Evolutionary conservation across 2,113 vertebrate genomes (phyloP), one percentile per base, ranked within the genome.

Genomic region (Oreochromis spilurus): DNA sequence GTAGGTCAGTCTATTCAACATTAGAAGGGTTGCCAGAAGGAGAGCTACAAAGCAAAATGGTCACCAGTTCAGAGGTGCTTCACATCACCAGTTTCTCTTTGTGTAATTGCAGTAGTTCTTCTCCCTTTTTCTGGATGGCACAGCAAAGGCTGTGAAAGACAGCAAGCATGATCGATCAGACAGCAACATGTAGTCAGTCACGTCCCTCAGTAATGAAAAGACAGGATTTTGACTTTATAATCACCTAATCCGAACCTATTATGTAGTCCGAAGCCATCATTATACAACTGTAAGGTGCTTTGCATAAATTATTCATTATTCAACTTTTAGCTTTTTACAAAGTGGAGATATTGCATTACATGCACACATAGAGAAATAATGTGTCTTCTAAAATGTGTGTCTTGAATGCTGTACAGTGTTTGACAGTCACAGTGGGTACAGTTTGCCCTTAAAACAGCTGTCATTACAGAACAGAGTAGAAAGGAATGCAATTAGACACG

Each of bases 401-500:
- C 43, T 77, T 50, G 62, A 55, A 81, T 52, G 34, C 55, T 95
- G 95, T 97, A 97, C 96, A 96, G 97, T 95, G 96, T 97, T 97
- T 98, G 97, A 97, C 96, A 97, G 96, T 97, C 97, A 97, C 97
- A 96, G 97, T 96, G 96, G 97, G 97, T 96, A 97, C 96, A 97
- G 97, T 91, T 97, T 96, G 96, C 96, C 96, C 96, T 87, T 95
- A 96, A 97, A 97, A 97, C 98, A 97, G 97, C 97, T 97, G 97
- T 97, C 97, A 98, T 98, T 97, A 97, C 89, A 90, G 96, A 95
- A 88, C 94, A 96, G 97, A 96, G 77, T 96, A 96, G 97, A 97
- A 97, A 97, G 96, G 95, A 97, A 94, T 97, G 96, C 97, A 97
- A 98, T 98, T 98, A 98, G 97, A 97, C 97, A 96, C 96, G 97